phyloP scores from a whole-genome alignment of 2,888 invertebrate species.

The Parnassius mnemosyne region DNA sequence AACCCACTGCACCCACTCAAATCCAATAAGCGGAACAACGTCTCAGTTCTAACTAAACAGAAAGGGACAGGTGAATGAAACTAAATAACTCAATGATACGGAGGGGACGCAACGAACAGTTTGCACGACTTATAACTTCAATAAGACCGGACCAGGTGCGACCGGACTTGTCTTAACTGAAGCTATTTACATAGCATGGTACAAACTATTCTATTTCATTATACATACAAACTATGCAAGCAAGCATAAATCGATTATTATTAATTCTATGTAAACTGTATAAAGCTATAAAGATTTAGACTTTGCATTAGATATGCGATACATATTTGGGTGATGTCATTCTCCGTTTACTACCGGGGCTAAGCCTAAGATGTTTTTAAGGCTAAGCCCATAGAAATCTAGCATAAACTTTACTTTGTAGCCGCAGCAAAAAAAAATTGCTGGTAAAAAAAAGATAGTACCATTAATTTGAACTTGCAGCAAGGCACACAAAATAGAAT shows the following conservation, averaged over 20 bases:
- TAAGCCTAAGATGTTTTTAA: no score
- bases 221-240: not conserved
- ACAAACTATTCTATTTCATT: slow-evolving; percentile 31
- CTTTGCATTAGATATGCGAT: no score
- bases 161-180: slow-evolving; percentile 56
- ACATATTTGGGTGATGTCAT: no score
- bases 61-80: slow-evolving; percentile 47
- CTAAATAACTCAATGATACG: slow-evolving; percentile 49
- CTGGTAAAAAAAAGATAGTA: no score
- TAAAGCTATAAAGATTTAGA: not conserved
- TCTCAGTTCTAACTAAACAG: slow-evolving; percentile 31
- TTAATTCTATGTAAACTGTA: slow-evolving; percentile 1
- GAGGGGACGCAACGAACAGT: slow-evolving; percentile 51
- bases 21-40: slow-evolving; percentile 51
- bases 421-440: no score
- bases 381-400: no score
- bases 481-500: no score
- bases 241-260: not conserved
- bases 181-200: slow-evolving; percentile 65
- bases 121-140: slow-evolving; percentile 78
- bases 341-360: no score
- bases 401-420: no score
- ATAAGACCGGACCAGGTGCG: slow-evolving; percentile 75
- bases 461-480: no score
- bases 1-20: slow-evolving; percentile 33